Evolutionary conservation across 2,888 invertebrate species (phyloP).

Genomic region (Phyto melanocephala): DNA sequence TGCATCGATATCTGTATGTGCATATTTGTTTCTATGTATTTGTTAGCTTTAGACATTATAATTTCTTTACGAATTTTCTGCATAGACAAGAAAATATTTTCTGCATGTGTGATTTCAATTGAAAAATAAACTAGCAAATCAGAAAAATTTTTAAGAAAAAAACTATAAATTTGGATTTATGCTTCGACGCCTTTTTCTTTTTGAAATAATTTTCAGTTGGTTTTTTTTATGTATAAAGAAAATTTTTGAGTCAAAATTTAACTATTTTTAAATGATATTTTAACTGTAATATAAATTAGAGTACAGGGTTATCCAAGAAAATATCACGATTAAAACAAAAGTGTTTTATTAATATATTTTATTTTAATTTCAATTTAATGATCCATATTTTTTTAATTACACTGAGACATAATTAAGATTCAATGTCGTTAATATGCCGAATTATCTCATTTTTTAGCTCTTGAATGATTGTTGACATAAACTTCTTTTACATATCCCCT

Average conservation of each 20-base stretch:
- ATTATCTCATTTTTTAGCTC: no score
- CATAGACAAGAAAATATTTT: constrained; percentile 42
- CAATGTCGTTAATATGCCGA: no score
- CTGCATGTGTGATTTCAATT: constrained; percentile 43
- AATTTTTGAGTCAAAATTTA: constrained; percentile 7
- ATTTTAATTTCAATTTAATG: no score
- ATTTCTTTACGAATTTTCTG: background rate
- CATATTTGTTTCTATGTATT: background rate
- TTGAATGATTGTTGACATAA: no score
- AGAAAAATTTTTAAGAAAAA: background rate
- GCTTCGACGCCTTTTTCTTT: constrained; percentile 55
- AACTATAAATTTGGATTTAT: constrained; percentile 37
- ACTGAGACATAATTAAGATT: no score
- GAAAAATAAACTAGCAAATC: constrained; percentile 1
- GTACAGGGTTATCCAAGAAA: no score
- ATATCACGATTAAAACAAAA: no score
- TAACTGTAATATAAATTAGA: no score
- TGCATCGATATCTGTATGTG: background rate
- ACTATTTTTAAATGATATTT: no score
- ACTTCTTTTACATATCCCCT: no score
- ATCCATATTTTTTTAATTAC: no score
- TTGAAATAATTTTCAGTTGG: constrained; percentile 10
- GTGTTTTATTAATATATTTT: no score
- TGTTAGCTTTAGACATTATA: constrained; percentile 2
- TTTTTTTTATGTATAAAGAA: background rate